Conservation (phyloP, 2,888 invertebrate genomes). For the Pseudococcus longispinus region DNA sequence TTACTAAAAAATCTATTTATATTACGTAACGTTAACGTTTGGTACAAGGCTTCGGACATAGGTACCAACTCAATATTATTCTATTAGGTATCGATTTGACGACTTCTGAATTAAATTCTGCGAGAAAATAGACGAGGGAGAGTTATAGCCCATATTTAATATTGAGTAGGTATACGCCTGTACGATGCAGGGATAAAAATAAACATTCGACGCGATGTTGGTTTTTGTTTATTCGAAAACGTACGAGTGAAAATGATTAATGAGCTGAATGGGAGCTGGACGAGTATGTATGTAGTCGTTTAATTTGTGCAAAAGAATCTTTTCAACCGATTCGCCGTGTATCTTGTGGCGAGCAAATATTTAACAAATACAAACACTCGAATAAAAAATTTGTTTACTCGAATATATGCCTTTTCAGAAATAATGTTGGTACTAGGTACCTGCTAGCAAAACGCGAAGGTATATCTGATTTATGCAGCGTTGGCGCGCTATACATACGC, state of each 20-base stretch:
- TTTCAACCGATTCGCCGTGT: background rate
- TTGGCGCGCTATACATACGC: background rate
- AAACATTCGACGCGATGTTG: background rate
- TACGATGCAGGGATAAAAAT: background rate
- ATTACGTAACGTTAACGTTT: too few relatives aligned
- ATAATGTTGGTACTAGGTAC: background rate
- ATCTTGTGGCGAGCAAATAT: background rate
- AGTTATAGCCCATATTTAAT: background rate
- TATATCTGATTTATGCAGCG: background rate
- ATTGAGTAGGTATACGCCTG: background rate
- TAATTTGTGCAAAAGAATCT: slow-evolving; percentile 11
- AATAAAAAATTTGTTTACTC: slow-evolving; percentile 19
- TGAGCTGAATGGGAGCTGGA: background rate
- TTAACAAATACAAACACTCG: slow-evolving; percentile 3
- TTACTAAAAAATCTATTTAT: too few relatives aligned
- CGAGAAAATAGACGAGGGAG: background rate
- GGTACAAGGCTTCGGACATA: too few relatives aligned
- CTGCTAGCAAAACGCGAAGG: too few relatives aligned
- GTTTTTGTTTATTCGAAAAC: background rate
- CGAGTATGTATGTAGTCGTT: background rate
- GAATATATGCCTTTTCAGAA: background rate
- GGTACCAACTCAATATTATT: too few relatives aligned
- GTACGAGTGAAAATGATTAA: slow-evolving; percentile 24
- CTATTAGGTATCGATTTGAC: background rate
- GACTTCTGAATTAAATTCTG: background rate